phyloP scores from a whole-genome alignment of 2,888 invertebrate species.

The Dusona sp. region DNA sequence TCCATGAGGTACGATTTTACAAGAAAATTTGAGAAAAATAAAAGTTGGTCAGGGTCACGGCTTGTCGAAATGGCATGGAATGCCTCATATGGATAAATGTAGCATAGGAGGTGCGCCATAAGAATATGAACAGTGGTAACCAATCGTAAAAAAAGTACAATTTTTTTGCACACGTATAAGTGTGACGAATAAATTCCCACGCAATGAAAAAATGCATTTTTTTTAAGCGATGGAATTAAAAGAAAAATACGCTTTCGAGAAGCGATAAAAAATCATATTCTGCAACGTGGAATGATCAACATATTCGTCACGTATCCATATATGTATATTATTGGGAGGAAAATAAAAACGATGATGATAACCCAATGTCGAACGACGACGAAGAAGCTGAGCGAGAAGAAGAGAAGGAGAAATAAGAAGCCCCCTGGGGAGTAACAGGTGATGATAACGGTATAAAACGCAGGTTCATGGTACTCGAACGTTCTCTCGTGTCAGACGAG shows the following conservation, averaged over 20 bases:
- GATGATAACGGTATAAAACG: conserved; percentile 77
- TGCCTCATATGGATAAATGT: too few relatives aligned
- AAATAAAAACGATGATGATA: conserved; percentile 26
- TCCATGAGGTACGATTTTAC: too few relatives aligned
- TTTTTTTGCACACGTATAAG: background rate
- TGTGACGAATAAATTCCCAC: background rate
- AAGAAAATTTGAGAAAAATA: too few relatives aligned
- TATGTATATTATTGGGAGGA: conserved; percentile 1
- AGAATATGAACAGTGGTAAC: background rate
- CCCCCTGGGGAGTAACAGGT: conserved; percentile 75
- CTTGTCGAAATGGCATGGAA: too few relatives aligned
- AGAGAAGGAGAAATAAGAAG: conserved; percentile 56
- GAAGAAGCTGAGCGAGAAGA: conserved; percentile 65
- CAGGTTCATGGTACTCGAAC: conserved; percentile 62
- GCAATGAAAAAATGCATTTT: background rate
- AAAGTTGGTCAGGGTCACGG: too few relatives aligned
- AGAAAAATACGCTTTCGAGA: background rate
- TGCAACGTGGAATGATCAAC: background rate
- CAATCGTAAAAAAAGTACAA: background rate
- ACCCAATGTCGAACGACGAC: conserved; percentile 66
- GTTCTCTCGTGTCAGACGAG: conserved; percentile 39
- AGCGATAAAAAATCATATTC: background rate
- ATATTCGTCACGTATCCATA: background rate
- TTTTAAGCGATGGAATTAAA: too few relatives aligned
- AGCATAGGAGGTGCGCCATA: too few relatives aligned